Base-by-base conservation (phyloP, 1,140 invertebrate genomes). In the Tribolium castaneum region DNA sequence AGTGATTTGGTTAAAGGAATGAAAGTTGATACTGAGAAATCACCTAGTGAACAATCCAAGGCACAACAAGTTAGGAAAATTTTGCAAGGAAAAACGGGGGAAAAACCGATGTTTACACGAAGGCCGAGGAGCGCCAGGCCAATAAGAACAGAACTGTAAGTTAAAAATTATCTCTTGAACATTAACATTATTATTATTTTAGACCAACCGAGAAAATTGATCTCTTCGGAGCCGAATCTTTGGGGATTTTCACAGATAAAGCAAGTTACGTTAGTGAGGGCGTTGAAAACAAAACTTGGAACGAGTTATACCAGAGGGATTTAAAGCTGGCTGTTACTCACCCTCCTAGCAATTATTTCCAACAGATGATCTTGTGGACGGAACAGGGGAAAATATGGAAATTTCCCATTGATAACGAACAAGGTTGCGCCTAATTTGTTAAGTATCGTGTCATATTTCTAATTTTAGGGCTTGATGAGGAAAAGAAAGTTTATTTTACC, bases 351-450 rank as follows among this genome's bases (percentile, higher is more conserved):
- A 99, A 99, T 89, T 93, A 93, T 82, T 98, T 97, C 86, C 93
- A 96, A 87, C 96, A 99, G 89, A 94, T 98, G 92, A 96, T 97
- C 73, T 83, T 92, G 59, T 98, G 96, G 96, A 99, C 98, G 0
- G 92, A 98, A 62, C 92, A 97, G 86, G 96, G 96, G 52, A 98
- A 97, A 89, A 82, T 99, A 6, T 99, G 98, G 98, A 92, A 94
- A 70, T 99, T 99, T 87, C 98, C 98, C 7, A 98, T 99, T 76
- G 89, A 99, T 87, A 99, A 99, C 90, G 98, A 99, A 88, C 94
- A 96, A 91, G 98, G 96, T 96, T 62, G 59, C 5, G 3, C 3
- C 6, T 4, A 30, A 30, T 30, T 30, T 30, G 3, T 30, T 30
- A 30, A 30, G 5, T 30, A 5, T 30, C 6, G 25, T 30, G 16